Conservation (phyloP, 2,113 vertebrate genomes). For the Brachionichthys hirsutus region DNA sequence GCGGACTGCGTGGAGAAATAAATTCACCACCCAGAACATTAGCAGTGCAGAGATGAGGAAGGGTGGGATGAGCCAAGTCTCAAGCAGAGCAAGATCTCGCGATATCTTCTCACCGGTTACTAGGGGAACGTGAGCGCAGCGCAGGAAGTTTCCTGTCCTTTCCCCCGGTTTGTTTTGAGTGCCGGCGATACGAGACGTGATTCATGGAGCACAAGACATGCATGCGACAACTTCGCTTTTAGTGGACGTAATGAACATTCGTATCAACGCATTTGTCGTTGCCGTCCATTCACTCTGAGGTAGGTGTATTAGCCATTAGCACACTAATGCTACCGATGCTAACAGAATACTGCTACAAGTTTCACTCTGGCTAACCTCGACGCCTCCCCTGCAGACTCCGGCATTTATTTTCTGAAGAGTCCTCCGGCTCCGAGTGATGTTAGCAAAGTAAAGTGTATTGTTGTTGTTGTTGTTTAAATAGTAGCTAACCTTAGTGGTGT, state of each 20-base stretch:
- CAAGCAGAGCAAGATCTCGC: no score
- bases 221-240: neutral
- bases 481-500: conserved; percentile 7
- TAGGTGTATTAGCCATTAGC: conserved; percentile 36
- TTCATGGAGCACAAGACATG: neutral
- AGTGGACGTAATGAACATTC: conserved; percentile 14
- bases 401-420: neutral
- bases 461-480: neutral
- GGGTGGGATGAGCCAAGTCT: no score
- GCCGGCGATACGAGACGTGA: neutral
- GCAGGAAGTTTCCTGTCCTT: conserved; percentile 40
- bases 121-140: conserved; percentile 66
- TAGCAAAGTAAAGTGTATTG: no score
- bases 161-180: conserved; percentile 29
- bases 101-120: conserved; percentile 50
- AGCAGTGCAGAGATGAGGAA: no score
- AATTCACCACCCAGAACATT: no score
- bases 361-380: neutral
- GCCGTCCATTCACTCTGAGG: conserved; percentile 10
- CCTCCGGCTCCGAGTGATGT: neutral
- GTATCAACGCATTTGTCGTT: neutral
- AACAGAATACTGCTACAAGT: conserved; percentile 21
- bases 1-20: no score
- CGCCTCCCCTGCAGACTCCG: neutral
- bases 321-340: conserved; percentile 44